phyloP scores from a whole-genome alignment of 2,888 invertebrate species.

The Leptopilina drosophilae region DNA sequence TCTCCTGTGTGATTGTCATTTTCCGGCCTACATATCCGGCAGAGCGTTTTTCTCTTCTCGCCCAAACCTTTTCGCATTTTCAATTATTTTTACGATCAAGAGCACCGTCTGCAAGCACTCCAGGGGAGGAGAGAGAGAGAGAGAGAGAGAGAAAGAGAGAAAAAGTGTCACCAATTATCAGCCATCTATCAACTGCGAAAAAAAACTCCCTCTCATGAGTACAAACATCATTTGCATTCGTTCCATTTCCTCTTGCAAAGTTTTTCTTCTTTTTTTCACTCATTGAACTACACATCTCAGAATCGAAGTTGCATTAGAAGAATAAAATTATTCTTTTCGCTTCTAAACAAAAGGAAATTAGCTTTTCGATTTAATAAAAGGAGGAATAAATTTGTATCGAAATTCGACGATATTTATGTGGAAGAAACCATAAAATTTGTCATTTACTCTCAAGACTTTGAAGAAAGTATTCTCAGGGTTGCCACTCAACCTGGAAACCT shows the following conservation, averaged over 20 bases:
- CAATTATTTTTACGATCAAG: slow-evolving; percentile 75
- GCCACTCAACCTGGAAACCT: too few species aligned
- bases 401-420: too few species aligned
- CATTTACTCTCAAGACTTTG: too few species aligned
- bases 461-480: too few species aligned
- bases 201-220: slow-evolving; percentile 52
- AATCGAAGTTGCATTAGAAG: slow-evolving; percentile 9
- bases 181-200: slow-evolving; percentile 55
- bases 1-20: slow-evolving; percentile 74
- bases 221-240: slow-evolving; percentile 54
- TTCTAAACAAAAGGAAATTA: background rate
- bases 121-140: slow-evolving; percentile 43
- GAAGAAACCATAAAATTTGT: too few species aligned
- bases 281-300: background rate
- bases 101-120: slow-evolving; percentile 53
- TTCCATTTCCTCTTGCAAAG: slow-evolving; percentile 49
- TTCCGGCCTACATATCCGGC: slow-evolving; percentile 74
- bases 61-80: slow-evolving; percentile 65
- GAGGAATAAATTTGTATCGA: too few species aligned
- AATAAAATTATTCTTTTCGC: too few species aligned
- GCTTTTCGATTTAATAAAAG: too few species aligned
- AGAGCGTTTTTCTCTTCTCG: slow-evolving; percentile 65
- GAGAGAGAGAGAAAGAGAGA: too few species aligned
- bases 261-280: slow-evolving; percentile 20
- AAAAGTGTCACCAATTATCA: slow-evolving; percentile 57